Base-by-base conservation (phyloP, 2,888 invertebrate genomes). In the Acronicta leporina region DNA sequence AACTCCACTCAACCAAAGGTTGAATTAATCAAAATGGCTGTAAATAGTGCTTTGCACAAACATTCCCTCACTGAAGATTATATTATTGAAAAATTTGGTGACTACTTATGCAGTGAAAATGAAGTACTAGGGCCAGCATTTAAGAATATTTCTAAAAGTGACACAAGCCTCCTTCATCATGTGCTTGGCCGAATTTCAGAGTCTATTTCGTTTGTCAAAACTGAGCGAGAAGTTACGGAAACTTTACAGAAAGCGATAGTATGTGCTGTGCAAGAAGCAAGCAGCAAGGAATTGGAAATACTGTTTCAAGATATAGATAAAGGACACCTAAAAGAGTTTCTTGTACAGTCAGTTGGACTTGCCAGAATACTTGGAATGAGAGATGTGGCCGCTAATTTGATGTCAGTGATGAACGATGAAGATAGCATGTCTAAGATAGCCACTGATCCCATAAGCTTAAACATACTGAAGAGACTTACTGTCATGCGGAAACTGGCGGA, bases 401-500 rank as follows among this genome's bases (percentile, higher is more conserved):
- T 95, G 49, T 89, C 93, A 15, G 84, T 95, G 16, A 81, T 95
- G 15, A 94, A 95, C 60, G 95, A 96, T 73, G 95, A 95, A 58
- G 91, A 95, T 38, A 94, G 95, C 27, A 92, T 96, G 42, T 89
- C 92, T 27, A 94, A 95, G 73, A 87, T 96, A 57, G 93, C 95
- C 15, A 90, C 92, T 42, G 96, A 96, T 77, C 88, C 92, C 43
- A 94, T 95, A 8, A 95, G 95, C n/a, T 82, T 96, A 46, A 96
- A 96, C 69, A 96, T 97, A 71, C 84, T 97, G n/a, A 96, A 96
- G 86, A 92, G 97, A 63, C 88, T 96, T 48, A 96, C 96, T 8
- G 95, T 97, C 0, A 97, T 97, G 95, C 92, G 96, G 48, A 96
- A 97, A 87, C 88, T 97, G 1, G 96, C 97, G 0, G 96, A 96